Evolutionary conservation across 2,888 invertebrate genomes (phyloP).

Genomic region (Panzeria rudis): DNA sequence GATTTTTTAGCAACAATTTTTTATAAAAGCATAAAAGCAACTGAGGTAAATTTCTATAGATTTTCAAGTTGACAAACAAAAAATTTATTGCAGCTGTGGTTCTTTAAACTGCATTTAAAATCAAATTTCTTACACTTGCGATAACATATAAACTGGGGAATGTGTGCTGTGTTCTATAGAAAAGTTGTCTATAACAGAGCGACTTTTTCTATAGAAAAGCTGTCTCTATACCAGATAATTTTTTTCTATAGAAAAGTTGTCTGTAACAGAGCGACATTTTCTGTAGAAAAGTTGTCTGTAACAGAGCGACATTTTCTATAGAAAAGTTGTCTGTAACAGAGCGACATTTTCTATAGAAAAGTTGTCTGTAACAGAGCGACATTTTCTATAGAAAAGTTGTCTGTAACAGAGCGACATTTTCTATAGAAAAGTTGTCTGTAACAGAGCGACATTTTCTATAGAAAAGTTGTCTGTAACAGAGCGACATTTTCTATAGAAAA

Average conservation of each 20-base stretch:
- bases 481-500: no score
- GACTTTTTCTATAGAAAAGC: neutral
- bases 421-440: no score
- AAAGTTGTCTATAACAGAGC: neutral
- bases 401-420: no score
- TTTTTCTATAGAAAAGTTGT: neutral
- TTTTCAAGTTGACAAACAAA: neutral
- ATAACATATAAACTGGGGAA: neutral
- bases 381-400: no score
- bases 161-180: neutral
- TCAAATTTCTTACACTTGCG: conserved; percentile 28
- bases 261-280: neutral
- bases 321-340: neutral
- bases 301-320: neutral
- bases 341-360: neutral
- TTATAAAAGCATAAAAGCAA: conserved; percentile 1
- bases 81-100: neutral
- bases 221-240: neutral
- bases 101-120: conserved; percentile 21
- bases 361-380: neutral
- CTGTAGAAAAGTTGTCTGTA: neutral
- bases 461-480: no score
- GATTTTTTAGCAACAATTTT: neutral
- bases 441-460: no score
- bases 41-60: conserved; percentile 4